Evolutionary conservation across 2,888 invertebrate species (phyloP), one percentile per base, ranked within the genome.

Genomic region (Polymixis flavicincta): DNA sequence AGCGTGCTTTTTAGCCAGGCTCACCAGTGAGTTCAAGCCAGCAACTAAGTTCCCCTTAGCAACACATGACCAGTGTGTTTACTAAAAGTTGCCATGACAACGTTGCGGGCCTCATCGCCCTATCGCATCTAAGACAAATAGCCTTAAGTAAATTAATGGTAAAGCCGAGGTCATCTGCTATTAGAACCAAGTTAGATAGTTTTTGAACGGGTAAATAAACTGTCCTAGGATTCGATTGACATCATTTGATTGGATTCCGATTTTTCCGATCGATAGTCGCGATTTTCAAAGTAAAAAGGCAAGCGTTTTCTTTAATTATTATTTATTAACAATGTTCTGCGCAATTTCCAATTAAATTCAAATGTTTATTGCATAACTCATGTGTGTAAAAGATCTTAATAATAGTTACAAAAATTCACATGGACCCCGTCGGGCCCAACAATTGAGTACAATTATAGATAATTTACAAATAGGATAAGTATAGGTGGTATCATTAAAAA

Each of bases 21-120:
- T n/a, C n/a, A n/a, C n/a, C n/a, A n/a, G n/a, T n/a, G n/a, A n/a
- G n/a, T n/a, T n/a, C n/a, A n/a, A n/a, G n/a, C n/a, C n/a, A n/a
- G n/a, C n/a, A n/a, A n/a, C n/a, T n/a, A n/a, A n/a, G n/a, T n/a
- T n/a, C n/a, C n/a, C n/a, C n/a, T n/a, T n/a, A n/a, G n/a, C n/a
- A n/a, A n/a, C n/a, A n/a, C n/a, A n/a, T n/a, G n/a, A 32, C 42
- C 59, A 45, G 48, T 48, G 67, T 86, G 91, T 91, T 91, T 90
- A 90, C 70, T 45, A 45, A 61, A 13, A 59, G 89, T 89, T 66
- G 78, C 84, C 79, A 86, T 84, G 84, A 80, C 71, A 61, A 91
- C 88, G n/a, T n/a, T n/a, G n/a, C n/a, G 70, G 67, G 52, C 76
- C 69, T 81, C 80, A 77, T 74, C 73, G 81, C 74, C 69, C 76